A percentile compares a stretch with the other conserved stretches of the same genome.
Conservation (phyloP, 2,797 vertebrate genomes). For the Aldrovandia affinis region DNA sequence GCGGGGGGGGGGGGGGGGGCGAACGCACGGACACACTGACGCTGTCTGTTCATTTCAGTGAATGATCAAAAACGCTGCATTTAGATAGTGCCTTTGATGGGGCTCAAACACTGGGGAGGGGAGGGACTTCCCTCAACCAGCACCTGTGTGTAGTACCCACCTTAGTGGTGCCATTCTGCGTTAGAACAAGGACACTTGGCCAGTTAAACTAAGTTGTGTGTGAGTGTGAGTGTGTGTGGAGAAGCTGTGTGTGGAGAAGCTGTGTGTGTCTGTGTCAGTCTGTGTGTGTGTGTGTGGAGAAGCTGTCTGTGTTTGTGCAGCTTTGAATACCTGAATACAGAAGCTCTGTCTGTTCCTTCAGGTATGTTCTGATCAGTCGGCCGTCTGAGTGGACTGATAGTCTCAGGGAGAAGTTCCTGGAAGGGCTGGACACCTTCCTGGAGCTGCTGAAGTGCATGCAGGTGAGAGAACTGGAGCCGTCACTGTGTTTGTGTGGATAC, state of each 20-base stretch:
- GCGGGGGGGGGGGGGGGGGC: too few relatives aligned
- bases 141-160: background rate
- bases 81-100: background rate
- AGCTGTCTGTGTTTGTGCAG: background rate
- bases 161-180: background rate
- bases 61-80: background rate
- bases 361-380: constrained; percentile 92
- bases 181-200: constrained; percentile 50
- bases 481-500: too few relatives aligned
- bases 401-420: constrained; percentile 88
- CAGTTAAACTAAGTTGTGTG: constrained; percentile 8
- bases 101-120: background rate
- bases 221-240: background rate
- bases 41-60: background rate
- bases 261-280: too few relatives aligned
- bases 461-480: too few relatives aligned
- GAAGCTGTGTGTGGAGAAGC: too few relatives aligned
- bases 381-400: constrained; percentile 87
- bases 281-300: background rate
- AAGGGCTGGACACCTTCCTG: constrained; percentile 90
- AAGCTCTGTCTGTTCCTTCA: constrained; percentile 54
- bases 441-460: constrained; percentile 96
- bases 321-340: background rate
- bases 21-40: too few relatives aligned
- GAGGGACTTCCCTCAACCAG: background rate